A percentile compares a stretch with the other conserved stretches of the same genome.
Evolutionary conservation across 1,140 invertebrate species (phyloP).

Genomic region (Homalodisca vitripennis): DNA sequence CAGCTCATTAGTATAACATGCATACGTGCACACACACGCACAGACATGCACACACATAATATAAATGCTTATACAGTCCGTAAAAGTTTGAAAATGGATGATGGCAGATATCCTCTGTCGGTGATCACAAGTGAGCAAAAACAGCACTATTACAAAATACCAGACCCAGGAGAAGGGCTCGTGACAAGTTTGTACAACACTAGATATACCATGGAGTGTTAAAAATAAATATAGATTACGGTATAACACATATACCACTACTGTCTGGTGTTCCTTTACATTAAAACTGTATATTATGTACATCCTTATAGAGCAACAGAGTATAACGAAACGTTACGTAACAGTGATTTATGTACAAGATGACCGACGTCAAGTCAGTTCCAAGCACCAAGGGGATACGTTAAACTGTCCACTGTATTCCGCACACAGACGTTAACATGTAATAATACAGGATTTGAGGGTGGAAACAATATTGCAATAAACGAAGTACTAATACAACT

Average conservation of each 20-base stretch:
- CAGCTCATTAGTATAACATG: too few species aligned
- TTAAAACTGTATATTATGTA: constrained; percentile 2
- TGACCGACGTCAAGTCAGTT: background rate
- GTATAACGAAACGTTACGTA: background rate
- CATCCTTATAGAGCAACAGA: background rate
- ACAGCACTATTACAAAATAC: background rate
- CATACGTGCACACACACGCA: too few species aligned
- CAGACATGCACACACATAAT: too few species aligned
- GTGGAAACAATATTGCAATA: too few species aligned
- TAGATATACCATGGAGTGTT: background rate
- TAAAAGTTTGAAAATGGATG: too few species aligned
- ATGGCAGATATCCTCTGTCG: too few species aligned
- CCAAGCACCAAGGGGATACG: too few species aligned
- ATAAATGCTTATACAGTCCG: too few species aligned
- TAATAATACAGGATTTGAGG: too few species aligned
- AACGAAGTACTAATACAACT: too few species aligned
- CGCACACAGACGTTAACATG: too few species aligned
- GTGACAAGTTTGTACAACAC: background rate
- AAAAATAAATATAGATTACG: constrained; percentile 11
- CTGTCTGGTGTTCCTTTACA: constrained; percentile 9
- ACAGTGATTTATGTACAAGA: constrained; percentile 4
- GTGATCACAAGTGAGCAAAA: background rate
- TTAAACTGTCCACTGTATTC: too few species aligned
- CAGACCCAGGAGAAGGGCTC: background rate
- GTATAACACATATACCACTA: background rate